A percentile compares a stretch with the other conserved stretches of the same genome.
These are phyloP conservation scores for Venusia cambrica DNA, from an alignment of 2,888 invertebrate species.

Conservation along the genomic window DNA sequence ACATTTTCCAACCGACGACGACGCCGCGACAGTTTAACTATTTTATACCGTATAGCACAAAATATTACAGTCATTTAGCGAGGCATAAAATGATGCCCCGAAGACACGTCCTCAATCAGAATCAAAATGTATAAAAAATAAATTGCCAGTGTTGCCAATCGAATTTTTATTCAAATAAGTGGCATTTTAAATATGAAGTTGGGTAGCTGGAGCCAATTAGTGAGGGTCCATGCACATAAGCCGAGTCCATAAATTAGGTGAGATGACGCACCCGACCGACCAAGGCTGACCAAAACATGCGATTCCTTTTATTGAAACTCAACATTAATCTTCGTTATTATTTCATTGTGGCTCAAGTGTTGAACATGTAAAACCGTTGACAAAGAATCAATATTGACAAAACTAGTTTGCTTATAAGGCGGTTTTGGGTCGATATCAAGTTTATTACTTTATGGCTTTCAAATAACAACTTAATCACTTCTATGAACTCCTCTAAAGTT, in stretches of 20 bases:
- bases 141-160: constrained; percentile 33
- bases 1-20: constrained; percentile 15
- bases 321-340: constrained; percentile 30
- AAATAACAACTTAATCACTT: constrained; percentile 25
- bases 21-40: constrained; percentile 16
- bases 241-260: constrained; percentile 49
- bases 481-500: constrained; percentile 12
- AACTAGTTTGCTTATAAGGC: constrained; percentile 14
- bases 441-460: constrained; percentile 26
- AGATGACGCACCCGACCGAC: constrained; percentile 41
- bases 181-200: constrained; percentile 37
- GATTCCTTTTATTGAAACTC: constrained; percentile 30
- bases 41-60: constrained; percentile 22
- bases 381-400: constrained; percentile 6
- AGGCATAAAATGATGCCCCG: constrained; percentile 37
- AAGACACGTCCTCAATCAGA: constrained; percentile 31
- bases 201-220: constrained; percentile 43
- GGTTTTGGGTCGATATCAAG: constrained; percentile 15
- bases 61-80: constrained; percentile 28
- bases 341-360: constrained; percentile 21
- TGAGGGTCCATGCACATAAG: constrained; percentile 38
- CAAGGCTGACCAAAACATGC: constrained; percentile 43
- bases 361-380: constrained; percentile 15
- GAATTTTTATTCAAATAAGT: constrained; percentile 47
- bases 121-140: constrained; percentile 29